Evolutionary conservation across 2,797 vertebrate species (phyloP).

Genomic region (Peromyscus eremicus): DNA sequence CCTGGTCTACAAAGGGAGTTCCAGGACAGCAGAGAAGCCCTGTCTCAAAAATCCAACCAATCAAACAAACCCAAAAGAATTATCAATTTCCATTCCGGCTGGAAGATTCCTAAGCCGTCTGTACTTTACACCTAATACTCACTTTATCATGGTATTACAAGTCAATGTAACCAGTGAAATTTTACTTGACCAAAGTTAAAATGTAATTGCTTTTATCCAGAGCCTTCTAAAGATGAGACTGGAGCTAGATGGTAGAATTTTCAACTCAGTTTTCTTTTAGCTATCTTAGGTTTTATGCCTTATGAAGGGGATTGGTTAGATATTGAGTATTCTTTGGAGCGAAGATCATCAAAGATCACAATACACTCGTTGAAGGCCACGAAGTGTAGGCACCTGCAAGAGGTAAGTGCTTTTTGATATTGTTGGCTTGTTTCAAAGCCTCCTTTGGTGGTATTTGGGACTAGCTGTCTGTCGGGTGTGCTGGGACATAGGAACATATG

Average conservation of each 20-base stretch:
- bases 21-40: neutral
- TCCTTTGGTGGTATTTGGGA: neutral
- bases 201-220: neutral
- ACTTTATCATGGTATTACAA: neutral
- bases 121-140: neutral
- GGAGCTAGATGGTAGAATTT: neutral
- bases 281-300: conserved; percentile 91
- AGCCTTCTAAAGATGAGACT: neutral
- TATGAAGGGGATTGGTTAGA: conserved; percentile 95
- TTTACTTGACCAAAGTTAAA: neutral
- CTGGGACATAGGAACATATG: neutral
- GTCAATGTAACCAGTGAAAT: conserved; percentile 11
- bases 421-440: neutral
- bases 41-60: neutral
- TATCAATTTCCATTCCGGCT: neutral
- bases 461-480: neutral
- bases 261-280: conserved; percentile 19
- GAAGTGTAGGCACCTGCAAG: conserved; percentile 90
- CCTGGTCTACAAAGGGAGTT: neutral
- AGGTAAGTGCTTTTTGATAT: conserved; percentile 85
- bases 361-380: conserved; percentile 91
- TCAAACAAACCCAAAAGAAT: neutral
- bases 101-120: neutral
- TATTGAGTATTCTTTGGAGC: conserved; percentile 91
- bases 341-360: conserved; percentile 88